Percentiles rank a stretch among this genome's conserved stretches.
Conservation (phyloP, 2,113 vertebrate genomes). For the Pelvicachromis taeniatus region DNA sequence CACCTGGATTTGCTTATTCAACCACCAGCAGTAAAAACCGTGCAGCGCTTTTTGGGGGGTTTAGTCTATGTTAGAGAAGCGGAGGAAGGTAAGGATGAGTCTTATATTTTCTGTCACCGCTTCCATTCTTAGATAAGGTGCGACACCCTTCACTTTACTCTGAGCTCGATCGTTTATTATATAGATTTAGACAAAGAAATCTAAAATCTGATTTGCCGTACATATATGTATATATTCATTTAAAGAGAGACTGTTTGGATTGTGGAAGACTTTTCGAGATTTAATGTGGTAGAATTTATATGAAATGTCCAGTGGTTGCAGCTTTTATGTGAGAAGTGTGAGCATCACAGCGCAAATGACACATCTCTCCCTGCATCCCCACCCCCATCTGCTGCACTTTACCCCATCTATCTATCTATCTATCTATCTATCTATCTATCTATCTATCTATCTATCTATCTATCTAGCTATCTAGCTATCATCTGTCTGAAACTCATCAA, state of each 20-base stretch:
- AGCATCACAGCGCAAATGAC: conserved; percentile 14
- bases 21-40: conserved; percentile 84
- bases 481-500: not conserved
- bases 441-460: conserved; percentile 28
- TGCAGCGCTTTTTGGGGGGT: conserved; percentile 69
- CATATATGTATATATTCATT: not conserved
- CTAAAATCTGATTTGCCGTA: not conserved
- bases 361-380: conserved; percentile 18
- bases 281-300: not conserved
- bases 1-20: conserved; percentile 99
- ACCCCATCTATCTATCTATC: conserved; percentile 17
- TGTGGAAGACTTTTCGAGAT: not conserved
- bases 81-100: conserved; percentile 79
- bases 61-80: conserved; percentile 74
- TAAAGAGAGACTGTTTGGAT: not conserved
- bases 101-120: not conserved
- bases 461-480: conserved; percentile 1
- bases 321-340: not conserved
- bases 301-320: not conserved
- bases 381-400: not conserved
- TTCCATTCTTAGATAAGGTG: not conserved
- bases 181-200: not conserved
- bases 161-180: not conserved
- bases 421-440: conserved; percentile 30
- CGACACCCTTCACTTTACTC: not conserved